Percentiles rank a stretch among this genome's conserved stretches.
Evolutionary conservation across 2,888 invertebrate species (phyloP).

Genomic region (Drosophila meridionalis): DNA sequence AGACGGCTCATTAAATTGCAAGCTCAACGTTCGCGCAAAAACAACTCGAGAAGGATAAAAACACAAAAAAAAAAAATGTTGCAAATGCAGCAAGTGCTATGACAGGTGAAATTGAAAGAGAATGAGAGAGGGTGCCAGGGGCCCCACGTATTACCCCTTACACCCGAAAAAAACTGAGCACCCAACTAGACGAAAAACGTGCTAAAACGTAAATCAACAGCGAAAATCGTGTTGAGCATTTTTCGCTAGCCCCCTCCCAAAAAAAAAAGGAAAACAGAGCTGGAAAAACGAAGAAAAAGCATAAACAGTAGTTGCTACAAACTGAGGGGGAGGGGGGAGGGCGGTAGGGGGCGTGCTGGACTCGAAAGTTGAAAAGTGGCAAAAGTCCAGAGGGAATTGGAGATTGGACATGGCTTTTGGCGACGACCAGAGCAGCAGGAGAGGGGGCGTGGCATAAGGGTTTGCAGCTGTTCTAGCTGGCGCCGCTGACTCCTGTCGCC

Average conservation of each 20-base stretch:
- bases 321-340: constrained; percentile 1
- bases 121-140: not conserved
- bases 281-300: constrained; percentile 43
- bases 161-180: constrained; percentile 25
- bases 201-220: constrained; percentile 80
- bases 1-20: constrained; percentile 70
- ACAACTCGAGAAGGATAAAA: constrained; percentile 47
- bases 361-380: constrained; percentile 68
- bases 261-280: constrained; percentile 32
- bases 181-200: constrained; percentile 72
- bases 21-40: constrained; percentile 29
- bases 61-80: constrained; percentile 37
- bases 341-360: not conserved
- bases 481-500: constrained; percentile 16
- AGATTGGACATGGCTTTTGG: constrained; percentile 49
- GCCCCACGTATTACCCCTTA: not conserved
- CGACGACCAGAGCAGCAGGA: constrained; percentile 27
- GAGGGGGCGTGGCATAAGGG: not conserved
- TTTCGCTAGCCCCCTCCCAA: constrained; percentile 45
- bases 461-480: constrained; percentile 52
- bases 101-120: constrained; percentile 59
- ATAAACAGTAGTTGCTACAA: constrained; percentile 59
- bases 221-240: constrained; percentile 78
- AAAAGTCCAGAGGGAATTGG: constrained; percentile 50
- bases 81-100: constrained; percentile 52